Evolutionary conservation across 2,888 invertebrate genomes (phyloP).

Genomic region (Brachynemurus nebulosus): DNA sequence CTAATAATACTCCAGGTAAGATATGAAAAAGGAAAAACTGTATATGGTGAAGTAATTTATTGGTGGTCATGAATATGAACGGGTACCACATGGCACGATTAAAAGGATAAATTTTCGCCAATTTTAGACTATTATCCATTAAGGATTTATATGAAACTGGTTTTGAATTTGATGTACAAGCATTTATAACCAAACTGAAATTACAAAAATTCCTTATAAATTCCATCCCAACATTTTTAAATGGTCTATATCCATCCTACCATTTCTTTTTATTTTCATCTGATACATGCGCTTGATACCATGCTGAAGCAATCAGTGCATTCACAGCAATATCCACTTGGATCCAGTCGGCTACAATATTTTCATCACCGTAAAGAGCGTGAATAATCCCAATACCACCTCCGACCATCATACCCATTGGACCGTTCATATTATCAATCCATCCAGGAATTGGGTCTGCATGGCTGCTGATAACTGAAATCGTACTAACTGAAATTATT

Average conservation of each 20-base stretch:
- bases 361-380: not conserved
- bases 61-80: not conserved
- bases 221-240: not conserved
- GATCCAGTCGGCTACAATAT: not conserved
- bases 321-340: not conserved
- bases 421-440: constrained; percentile 2
- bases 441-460: not conserved
- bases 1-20: not conserved
- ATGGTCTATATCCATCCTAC: not conserved
- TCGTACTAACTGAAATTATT: no score
- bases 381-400: not conserved
- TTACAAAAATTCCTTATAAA: not conserved
- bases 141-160: not conserved
- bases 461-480: no score
- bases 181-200: constrained; percentile 1
- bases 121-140: not conserved
- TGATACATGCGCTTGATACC: not conserved
- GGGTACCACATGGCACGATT: not conserved
- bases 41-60: not conserved
- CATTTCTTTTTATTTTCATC: not conserved
- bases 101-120: not conserved
- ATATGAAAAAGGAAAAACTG: not conserved
- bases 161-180: not conserved
- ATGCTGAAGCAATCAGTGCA: not conserved
- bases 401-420: not conserved